Percentiles rank a stretch among this genome's conserved stretches.
Evolutionary conservation across 1,140 invertebrate species (phyloP).

Genomic region (Kradibia gibbosae): DNA sequence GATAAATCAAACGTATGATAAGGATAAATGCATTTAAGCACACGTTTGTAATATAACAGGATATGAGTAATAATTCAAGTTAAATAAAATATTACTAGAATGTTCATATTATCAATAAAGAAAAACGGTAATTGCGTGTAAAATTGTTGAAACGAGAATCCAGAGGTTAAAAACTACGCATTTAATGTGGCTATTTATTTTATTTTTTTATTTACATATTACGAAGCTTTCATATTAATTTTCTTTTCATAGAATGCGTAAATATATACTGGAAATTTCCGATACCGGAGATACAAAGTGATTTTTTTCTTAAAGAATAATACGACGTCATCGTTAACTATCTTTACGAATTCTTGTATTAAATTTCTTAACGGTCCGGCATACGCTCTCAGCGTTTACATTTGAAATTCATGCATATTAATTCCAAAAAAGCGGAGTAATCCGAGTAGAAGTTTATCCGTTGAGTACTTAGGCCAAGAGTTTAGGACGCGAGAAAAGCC

Average conservation of each 20-base stretch:
- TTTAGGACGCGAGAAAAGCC: neutral
- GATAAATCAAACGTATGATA: neutral
- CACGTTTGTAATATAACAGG: no score
- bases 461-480: neutral
- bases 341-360: neutral
- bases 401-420: conserved; percentile 6
- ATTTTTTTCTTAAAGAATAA: neutral
- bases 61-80: no score
- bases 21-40: neutral
- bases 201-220: neutral
- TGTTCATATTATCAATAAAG: no score
- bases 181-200: neutral
- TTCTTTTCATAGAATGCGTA: neutral
- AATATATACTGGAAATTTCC: neutral
- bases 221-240: neutral
- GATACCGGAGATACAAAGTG: neutral
- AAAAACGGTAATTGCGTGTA: no score
- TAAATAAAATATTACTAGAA: neutral
- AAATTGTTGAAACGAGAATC: no score
- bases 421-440: conserved; percentile 2
- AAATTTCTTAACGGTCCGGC: neutral
- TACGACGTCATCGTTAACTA: neutral
- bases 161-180: neutral
- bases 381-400: neutral
- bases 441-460: neutral